Base-by-base conservation (phyloP, 2,888 invertebrate species). In the Diloba caeruleocephala region DNA sequence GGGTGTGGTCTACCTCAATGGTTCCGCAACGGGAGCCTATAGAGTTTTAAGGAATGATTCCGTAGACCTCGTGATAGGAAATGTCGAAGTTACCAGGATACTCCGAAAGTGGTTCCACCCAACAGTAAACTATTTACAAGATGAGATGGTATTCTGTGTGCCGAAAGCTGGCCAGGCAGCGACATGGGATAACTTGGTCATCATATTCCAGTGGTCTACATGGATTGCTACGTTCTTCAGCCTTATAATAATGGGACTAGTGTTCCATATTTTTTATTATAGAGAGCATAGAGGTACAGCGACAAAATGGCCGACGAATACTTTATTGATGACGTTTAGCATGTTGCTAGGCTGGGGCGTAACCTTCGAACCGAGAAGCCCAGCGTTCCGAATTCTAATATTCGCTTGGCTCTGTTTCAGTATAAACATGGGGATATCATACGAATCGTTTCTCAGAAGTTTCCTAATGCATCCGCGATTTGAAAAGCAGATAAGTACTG, bases 381-480 rank as follows among this genome's bases (percentile, higher is more conserved):
- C 82, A 2, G 84, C 89, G 29, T 93, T 93, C 60, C 84, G 94
- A 56, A 88, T 93, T 42, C 65, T 93, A 59, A 82, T 94, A 66
- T 88, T 93, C 42, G 76, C 81, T 63, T 94, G 94, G 94, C 84
- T 94, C 14, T 87, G 86, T 74, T 94, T 93, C 76, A 90, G 92
- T 63, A 81, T 93, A 74, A 94, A 92, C 83, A 88, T 94, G 85
- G 86, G 87, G 57, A 92, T 93, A 71, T 89, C 91, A 32, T 94
- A 93, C 79, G 92, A 90, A 79, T 93, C 94, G 66, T 91, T 93
- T 74, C 85, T 94, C 52, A 86, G 93, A 79, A 92, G 86, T 78
- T 94, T 92, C 79, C 74, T 94, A 83, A 93, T 94, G 88, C 92
- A 94, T 65, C 93, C 94, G 59, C 85, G 93, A 77, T 93, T 87